A percentile compares a stretch with the other conserved stretches of the same genome.
Conservation (phyloP, 2,113 vertebrate genomes). For the Salminus brasiliensis region DNA sequence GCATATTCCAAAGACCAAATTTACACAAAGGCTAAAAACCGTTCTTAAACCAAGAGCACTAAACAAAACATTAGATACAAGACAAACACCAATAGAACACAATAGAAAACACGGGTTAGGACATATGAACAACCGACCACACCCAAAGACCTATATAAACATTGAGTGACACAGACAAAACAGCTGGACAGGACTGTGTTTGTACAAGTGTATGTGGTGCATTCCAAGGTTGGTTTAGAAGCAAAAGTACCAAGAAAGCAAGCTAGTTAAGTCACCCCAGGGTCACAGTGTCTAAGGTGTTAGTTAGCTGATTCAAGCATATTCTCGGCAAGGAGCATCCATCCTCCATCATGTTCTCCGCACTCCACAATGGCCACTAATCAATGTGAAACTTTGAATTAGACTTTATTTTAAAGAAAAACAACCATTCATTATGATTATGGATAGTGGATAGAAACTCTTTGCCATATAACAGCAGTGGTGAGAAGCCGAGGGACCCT, state of each 20-base stretch:
- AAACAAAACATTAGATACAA: neutral
- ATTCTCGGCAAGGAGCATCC: conserved; percentile 24
- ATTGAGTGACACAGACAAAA: conserved; percentile 8
- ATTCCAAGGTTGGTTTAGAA: neutral
- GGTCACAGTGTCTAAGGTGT: neutral
- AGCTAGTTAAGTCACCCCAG: conserved; percentile 14
- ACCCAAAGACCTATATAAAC: neutral
- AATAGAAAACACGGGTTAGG: neutral
- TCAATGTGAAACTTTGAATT: too few species aligned
- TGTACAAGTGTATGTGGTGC: neutral
- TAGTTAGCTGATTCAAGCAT: conserved; percentile 26
- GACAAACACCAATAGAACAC: neutral
- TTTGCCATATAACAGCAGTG: conserved; percentile 19
- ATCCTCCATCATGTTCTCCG: neutral
- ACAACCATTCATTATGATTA: too few species aligned
- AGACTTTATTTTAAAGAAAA: too few species aligned
- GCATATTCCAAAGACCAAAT: neutral
- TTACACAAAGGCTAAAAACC: neutral
- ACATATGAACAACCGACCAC: neutral
- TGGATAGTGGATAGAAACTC: conserved; percentile 20
- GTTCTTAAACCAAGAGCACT: neutral
- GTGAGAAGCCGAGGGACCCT: neutral
- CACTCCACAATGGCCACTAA: neutral
- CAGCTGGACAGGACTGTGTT: neutral
- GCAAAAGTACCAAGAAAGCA: conserved; percentile 9